These are phyloP conservation scores for Acleris laterana DNA, from an alignment of 2,888 invertebrate species.

Conservation along the genomic window DNA sequence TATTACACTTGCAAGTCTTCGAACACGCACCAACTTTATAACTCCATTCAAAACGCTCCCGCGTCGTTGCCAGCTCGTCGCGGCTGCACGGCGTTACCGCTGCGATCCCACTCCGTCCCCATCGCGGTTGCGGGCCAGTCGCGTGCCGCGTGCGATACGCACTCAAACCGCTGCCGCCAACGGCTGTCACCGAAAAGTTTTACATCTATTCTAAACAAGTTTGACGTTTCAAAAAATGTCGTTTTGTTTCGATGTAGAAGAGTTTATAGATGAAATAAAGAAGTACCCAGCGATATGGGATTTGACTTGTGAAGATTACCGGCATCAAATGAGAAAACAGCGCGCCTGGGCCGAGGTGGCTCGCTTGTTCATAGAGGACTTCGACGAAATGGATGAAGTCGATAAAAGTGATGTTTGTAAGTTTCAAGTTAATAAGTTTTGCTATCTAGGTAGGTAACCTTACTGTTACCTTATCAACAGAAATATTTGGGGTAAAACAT, in stretches of 20 bases:
- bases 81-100: slow-evolving; percentile 25
- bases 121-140: slow-evolving; percentile 51
- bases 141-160: slow-evolving; percentile 50
- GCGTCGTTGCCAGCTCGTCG: slow-evolving; percentile 47
- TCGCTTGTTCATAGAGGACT: slow-evolving; percentile 59
- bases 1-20: slow-evolving; percentile 12
- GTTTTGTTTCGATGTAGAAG: slow-evolving; percentile 61
- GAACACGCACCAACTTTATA: slow-evolving; percentile 27
- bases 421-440: slow-evolving; percentile 44
- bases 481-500: too few species aligned
- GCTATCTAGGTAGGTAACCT: too few species aligned
- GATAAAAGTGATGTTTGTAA: slow-evolving; percentile 68
- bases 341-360: slow-evolving; percentile 66
- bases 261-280: slow-evolving; percentile 68
- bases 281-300: slow-evolving; percentile 69
- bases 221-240: slow-evolving; percentile 43
- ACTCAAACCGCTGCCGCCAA: slow-evolving; percentile 47
- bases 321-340: slow-evolving; percentile 54
- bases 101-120: slow-evolving; percentile 34
- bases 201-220: not conserved
- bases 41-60: slow-evolving; percentile 42
- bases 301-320: slow-evolving; percentile 55
- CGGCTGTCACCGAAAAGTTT: not conserved
- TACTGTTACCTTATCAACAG: too few species aligned
- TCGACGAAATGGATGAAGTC: slow-evolving; percentile 54